Base-by-base conservation (phyloP, 2,797 vertebrate species). In the Sorex maritimensis region DNA sequence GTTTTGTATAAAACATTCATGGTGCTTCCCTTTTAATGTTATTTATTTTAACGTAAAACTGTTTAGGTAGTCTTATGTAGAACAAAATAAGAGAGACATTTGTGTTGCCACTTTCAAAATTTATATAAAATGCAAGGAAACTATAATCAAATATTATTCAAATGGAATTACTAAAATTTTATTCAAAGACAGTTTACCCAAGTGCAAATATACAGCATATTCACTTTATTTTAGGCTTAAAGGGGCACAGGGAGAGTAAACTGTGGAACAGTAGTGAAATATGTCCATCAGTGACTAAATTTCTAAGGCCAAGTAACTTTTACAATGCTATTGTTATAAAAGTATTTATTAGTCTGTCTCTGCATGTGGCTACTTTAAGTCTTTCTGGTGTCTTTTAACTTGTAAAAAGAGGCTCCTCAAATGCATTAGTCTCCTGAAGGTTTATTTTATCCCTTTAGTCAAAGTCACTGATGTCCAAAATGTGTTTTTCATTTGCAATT, bases 1-100 rank as follows among this genome's bases (percentile, higher is more conserved):
- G 52, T 55, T 93, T 78, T 58, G 63, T 61, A 88, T 4, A 90
- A 15, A 26, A 72, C 24, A 80, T 75, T 44, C 80, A 74, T 30
- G 28, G 75, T 91, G 24, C 58, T 92, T 81, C 69, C 24, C 17
- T 90, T 69, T 89, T 81, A 67, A 72, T 83, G 34, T 44, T 84
- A 30, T 65, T 79, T 87, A 74, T 89, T 80, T 61, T 30, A 80
- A 71, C 21, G 17, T 58, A 1, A 19, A 85, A 81, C 68, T 88
- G 38, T 63, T 89, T 94, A 23, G 7, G 44, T 49, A 74, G 75
- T 26, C 26, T 80, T 67, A 52, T 75, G 71, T 67, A 81, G 21
- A 5, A 12, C 10, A n/a, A 63, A 85, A 87, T 80, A 77, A 52
- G 46, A 23, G 21, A 90, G 55, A 84, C 17, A n/a, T 75, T 21